Evolutionary conservation across 2,888 invertebrate species (phyloP).

Genomic region (Cephus runcator): DNA sequence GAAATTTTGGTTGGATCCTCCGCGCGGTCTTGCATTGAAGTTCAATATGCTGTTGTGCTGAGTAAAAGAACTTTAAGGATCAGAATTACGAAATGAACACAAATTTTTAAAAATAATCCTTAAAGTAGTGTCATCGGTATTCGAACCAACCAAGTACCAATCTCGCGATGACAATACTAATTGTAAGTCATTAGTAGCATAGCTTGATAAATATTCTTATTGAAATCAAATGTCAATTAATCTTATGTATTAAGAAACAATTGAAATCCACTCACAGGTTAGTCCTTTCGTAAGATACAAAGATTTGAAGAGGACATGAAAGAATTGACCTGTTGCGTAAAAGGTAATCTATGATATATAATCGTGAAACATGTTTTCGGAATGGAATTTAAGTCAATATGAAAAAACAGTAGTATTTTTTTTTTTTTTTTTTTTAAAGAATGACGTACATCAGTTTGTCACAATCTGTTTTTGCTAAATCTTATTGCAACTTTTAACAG

Average conservation of each 20-base stretch:
- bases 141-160: no score
- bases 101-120: rapidly evolving
- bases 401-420: background rate
- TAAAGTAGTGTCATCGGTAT: background rate
- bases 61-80: background rate
- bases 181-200: no score
- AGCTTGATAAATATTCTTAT: no score
- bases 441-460: background rate
- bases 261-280: background rate
- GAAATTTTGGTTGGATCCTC: no score
- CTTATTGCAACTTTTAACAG: background rate
- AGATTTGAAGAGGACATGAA: no score
- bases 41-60: background rate
- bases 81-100: background rate
- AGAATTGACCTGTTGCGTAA: background rate
- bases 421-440: background rate
- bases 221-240: no score
- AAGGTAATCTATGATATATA: background rate
- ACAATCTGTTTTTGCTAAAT: background rate
- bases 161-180: no score
- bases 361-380: background rate
- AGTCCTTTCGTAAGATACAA: background rate
- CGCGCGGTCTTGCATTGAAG: background rate
- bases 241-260: background rate
- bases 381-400: background rate